Evolutionary conservation across 2,888 invertebrate species (phyloP).

Genomic region (Sympetrum striolatum): DNA sequence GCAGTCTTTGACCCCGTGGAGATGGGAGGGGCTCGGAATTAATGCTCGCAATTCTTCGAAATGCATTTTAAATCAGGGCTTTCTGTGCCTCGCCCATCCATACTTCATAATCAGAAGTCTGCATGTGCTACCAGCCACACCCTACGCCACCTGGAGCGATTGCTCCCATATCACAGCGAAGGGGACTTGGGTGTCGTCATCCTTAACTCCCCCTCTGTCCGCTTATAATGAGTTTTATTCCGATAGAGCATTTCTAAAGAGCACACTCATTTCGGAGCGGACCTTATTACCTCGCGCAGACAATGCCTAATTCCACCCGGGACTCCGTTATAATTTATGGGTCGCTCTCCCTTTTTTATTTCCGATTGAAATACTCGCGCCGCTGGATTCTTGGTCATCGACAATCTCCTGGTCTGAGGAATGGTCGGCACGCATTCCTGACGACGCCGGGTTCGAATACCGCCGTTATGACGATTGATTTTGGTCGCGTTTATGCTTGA

Average conservation of each 20-base stretch:
- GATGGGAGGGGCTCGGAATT: neutral
- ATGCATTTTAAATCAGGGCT: conserved; percentile 21
- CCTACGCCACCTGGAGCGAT: neutral
- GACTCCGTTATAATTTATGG: neutral
- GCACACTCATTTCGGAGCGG: neutral
- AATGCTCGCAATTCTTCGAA: conserved; percentile 4
- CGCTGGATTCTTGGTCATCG: neutral
- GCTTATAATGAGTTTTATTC: neutral
- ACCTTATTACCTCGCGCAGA: neutral
- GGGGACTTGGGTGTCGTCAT: neutral
- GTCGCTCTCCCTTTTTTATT: neutral
- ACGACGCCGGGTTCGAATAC: neutral
- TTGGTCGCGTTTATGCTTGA: no score
- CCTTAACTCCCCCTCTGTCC: neutral
- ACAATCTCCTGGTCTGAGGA: neutral
- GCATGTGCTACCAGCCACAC: conserved; percentile 25
- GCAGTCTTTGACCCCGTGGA: neutral
- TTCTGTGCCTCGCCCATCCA: conserved; percentile 3
- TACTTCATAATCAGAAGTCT: conserved; percentile 7
- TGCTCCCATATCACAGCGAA: neutral
- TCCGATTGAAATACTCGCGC: neutral
- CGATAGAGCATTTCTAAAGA: neutral
- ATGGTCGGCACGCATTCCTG: neutral
- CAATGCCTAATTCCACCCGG: neutral
- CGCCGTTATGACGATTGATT: neutral